A percentile compares a stretch with the other conserved stretches of the same genome.
Evolutionary conservation across 2,888 invertebrate species (phyloP).

Genomic region (Philonicus albiceps): DNA sequence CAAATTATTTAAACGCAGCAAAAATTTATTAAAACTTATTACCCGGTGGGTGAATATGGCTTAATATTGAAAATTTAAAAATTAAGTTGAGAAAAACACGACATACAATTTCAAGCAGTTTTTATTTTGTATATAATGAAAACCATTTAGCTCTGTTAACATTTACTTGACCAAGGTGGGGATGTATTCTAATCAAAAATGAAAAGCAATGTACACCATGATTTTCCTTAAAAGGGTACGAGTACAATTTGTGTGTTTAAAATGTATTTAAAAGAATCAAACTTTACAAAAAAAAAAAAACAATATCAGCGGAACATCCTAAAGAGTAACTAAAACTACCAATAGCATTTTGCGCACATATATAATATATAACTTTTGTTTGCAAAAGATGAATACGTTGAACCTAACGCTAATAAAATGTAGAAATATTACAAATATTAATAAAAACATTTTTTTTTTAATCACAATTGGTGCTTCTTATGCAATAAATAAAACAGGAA

Average conservation of each 20-base stretch:
- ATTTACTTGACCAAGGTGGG: conserved; percentile 11
- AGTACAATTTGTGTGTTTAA: neutral
- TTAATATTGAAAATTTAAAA: too few relatives aligned
- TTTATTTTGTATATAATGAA: neutral
- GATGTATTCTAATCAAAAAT: conserved; percentile 8
- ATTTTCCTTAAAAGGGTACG: neutral
- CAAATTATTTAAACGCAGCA: too few relatives aligned
- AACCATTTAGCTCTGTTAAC: conserved; percentile 9
- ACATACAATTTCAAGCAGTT: neutral
- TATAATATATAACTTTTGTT: neutral
- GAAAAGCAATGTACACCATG: neutral
- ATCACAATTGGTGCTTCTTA: conserved; percentile 52
- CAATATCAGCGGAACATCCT: neutral
- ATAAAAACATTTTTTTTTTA: conserved; percentile 48
- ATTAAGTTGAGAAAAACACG: neutral
- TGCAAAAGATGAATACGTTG: neutral
- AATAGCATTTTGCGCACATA: neutral
- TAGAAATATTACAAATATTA: conserved; percentile 2
- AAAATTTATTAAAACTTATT: too few relatives aligned
- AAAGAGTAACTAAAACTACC: neutral
- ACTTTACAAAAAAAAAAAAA: neutral
- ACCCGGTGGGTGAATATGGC: too few relatives aligned
- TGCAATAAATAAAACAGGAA: conserved; percentile 44
- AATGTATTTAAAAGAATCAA: neutral
- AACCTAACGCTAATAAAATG: neutral